Evolutionary conservation across 2,888 invertebrate genomes (phyloP).

Genomic region (Drosophila niveifrons): DNA sequence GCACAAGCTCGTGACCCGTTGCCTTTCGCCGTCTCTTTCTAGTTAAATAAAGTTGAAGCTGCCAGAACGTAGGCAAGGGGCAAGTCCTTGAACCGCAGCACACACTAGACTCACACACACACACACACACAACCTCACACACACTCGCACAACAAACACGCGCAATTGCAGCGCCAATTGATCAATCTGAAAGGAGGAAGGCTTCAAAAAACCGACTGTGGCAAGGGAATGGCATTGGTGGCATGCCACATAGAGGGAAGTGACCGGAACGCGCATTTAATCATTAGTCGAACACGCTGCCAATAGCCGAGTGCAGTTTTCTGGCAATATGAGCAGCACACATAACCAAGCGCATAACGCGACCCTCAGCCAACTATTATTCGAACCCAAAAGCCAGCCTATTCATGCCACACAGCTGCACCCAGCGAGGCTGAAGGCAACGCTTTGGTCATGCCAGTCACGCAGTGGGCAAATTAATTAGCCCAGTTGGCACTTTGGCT

Average conservation of each 20-base stretch:
- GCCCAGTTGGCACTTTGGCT: constrained; percentile 66
- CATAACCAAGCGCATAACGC: not conserved
- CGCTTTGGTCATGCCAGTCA: constrained; percentile 69
- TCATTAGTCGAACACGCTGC: constrained; percentile 37
- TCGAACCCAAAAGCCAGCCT: constrained; percentile 1
- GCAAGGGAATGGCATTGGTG: not conserved
- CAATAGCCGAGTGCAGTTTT: constrained; percentile 21
- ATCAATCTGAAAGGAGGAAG: constrained; percentile 33
- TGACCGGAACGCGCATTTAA: constrained; percentile 28
- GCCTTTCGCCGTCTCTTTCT: not conserved
- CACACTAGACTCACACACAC: not conserved
- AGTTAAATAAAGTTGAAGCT: constrained; percentile 33
- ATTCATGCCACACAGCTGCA: constrained; percentile 6
- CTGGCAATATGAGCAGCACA: constrained; percentile 7
- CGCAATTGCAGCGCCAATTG: constrained; percentile 31
- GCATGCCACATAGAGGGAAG: constrained; percentile 10
- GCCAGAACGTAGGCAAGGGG: constrained; percentile 12
- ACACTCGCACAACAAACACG: constrained; percentile 8
- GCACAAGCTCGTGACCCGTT: not conserved
- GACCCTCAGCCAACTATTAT: too few species aligned
- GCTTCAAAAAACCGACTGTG: not conserved
- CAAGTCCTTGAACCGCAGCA: constrained; percentile 26
- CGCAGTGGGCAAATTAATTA: constrained; percentile 72
- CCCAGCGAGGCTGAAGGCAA: constrained; percentile 11
- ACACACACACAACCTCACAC: not conserved